Base-by-base conservation (phyloP, 2,888 invertebrate genomes). In the Temnothorax unifasciatus region DNA sequence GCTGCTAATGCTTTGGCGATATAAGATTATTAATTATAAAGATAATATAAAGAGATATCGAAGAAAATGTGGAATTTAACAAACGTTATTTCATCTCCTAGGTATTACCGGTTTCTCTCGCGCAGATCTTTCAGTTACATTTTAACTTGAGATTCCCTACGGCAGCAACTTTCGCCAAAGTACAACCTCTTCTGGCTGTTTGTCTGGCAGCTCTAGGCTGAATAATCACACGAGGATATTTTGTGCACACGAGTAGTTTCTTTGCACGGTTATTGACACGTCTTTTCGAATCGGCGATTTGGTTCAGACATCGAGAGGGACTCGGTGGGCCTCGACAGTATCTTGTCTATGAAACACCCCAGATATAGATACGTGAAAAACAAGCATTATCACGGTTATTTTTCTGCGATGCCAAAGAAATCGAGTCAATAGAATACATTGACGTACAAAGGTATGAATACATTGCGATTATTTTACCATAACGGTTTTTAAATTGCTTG, bases 121-220 rank as follows among this genome's bases (percentile, higher is more conserved):
- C 98, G 4, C 98, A 99, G 95, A 98, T 99, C 93, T 99, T 98
- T 95, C 95, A 98, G 86, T 95, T 99, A 57, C 98, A 98, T 95
- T 99, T 99, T 95, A 99, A 99, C 95, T 95, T 99, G 81, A 96
- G 97, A 84, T 99, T 99, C 94, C 98, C 98, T 8, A 99, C 98
- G 0, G 96, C 97, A 0, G 96, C 98, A 68, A 98, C 98, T 0
- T 99, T 98, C 94, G 98, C 99, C 91, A 98, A 98, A 94, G 97
- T 98, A 3, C 97, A 97, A 3, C 97, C 98, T 77, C 98, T 99
- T 83, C 95, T 99, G 15, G 98, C 98, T 91, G 98, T 99, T 0
- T 98, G 99, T 92, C 95, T 99, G 83, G 98, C 99, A 5, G 98
- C 99, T 0, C 95, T 99, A 13, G n/a, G n/a, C n/a, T n/a, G n/a